Percentiles rank a stretch among this genome's conserved stretches.
phyloP scores from a whole-genome alignment of 1,140 invertebrate genomes.

The Hypothenemus hampei region DNA sequence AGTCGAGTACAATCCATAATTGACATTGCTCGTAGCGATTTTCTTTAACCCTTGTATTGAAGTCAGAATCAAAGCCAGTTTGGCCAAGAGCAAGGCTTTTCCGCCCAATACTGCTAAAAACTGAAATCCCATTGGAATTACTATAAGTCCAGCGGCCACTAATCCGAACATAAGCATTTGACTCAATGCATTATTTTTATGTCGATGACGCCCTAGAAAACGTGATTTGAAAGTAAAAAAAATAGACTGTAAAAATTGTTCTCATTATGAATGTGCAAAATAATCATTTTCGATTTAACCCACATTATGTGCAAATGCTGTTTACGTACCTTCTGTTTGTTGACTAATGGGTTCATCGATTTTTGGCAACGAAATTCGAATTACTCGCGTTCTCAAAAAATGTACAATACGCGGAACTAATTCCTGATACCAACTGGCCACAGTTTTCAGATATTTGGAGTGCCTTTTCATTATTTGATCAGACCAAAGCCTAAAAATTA shows the following conservation, averaged over 20 bases:
- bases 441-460: too few relatives aligned
- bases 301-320: too few relatives aligned
- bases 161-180: slow-evolving; percentile 69
- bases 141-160: slow-evolving; percentile 62
- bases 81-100: slow-evolving; percentile 68
- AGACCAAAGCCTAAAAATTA: too few relatives aligned
- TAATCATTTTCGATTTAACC: too few relatives aligned
- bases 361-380: too few relatives aligned
- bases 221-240: too few relatives aligned
- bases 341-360: too few relatives aligned
- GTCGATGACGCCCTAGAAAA: slow-evolving; percentile 28
- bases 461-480: too few relatives aligned
- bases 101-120: slow-evolving; percentile 70
- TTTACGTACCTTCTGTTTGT: too few relatives aligned
- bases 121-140: slow-evolving; percentile 72
- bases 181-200: slow-evolving; percentile 47
- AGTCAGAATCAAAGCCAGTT: slow-evolving; percentile 70
- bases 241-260: too few relatives aligned
- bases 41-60: slow-evolving; percentile 69
- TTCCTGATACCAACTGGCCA: background rate
- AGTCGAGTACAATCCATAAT: slow-evolving; percentile 41
- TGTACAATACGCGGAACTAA: background rate
- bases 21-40: slow-evolving; percentile 41
- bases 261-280: too few relatives aligned
- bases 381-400: background rate